Base-by-base conservation (phyloP, 1,140 invertebrate genomes). In the Cotesia vestalis region DNA sequence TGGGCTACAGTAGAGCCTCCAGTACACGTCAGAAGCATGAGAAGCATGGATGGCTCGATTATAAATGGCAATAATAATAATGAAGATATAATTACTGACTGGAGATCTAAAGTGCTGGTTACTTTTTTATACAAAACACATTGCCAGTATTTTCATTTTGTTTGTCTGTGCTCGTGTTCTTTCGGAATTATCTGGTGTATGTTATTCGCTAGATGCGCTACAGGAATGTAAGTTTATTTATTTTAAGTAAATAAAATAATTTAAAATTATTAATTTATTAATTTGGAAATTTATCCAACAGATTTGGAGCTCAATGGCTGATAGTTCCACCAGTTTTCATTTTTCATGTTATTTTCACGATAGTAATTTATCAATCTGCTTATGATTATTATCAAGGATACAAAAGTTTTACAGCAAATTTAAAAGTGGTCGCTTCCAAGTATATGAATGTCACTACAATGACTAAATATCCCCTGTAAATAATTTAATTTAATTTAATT, bases 161-260 rank as follows among this genome's bases (percentile, higher is more conserved):
- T 74, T 6, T 77, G 73, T 17, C 69, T 82, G 4, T 68, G 69
- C 2, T 83, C 81, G 11, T 84, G 76, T 14, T 34, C 76, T 4
- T 78, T 79, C 40, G 79, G 78, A n/a, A 64, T 78, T 2, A 70
- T 75, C 11, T 76, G 78, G 75, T 53, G 79, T 2, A 70, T 66
- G 55, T 57, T 82, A 9, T 82, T 84, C 55, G 12, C 64, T 0
- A 78, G 80, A 38, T 81, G 77, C 66, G 78, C 77, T 0, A 80
- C 76, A 69, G 80, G 79, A 59, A 74, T 78, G 77, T 61, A 78
- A 79, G 77, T 78, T 59, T 40, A 53, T 69, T 3, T 55, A 59
- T 57, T 62, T 17, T 2, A 46, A 27, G 34, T 20, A n/a, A 46
- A 20, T 66, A 17, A 14, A 35, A 46, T 35, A 51, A 73, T 61